phyloP scores from a whole-genome alignment of 2,888 invertebrate genomes.

The Gnatocerus cornutus region DNA sequence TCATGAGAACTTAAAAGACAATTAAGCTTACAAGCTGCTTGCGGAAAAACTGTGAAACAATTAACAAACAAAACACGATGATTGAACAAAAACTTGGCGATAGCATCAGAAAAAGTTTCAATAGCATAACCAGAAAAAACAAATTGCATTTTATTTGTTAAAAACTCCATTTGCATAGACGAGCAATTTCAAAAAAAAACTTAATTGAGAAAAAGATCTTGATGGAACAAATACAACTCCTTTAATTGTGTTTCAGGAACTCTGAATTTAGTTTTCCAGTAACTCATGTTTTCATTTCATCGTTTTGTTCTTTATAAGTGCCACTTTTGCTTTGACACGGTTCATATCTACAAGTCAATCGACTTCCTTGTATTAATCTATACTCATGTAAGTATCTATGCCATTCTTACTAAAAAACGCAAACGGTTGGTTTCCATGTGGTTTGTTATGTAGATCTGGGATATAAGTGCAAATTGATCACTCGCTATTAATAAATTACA shows the following conservation, averaged over 20 bases:
- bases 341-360: slow-evolving; percentile 22
- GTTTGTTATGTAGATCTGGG: slow-evolving; percentile 53
- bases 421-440: slow-evolving; percentile 51
- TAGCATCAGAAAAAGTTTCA: no score
- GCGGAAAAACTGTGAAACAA: slow-evolving; percentile 39
- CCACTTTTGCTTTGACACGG: slow-evolving; percentile 45
- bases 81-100: not conserved
- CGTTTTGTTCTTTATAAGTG: not conserved
- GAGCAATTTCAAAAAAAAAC: no score
- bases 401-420: slow-evolving; percentile 49
- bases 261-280: no score
- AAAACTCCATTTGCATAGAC: slow-evolving; percentile 23
- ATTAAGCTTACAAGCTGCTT: slow-evolving; percentile 26
- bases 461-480: slow-evolving; percentile 14
- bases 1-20: not conserved
- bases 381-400: slow-evolving; percentile 45
- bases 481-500: slow-evolving; percentile 9
- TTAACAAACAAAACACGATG: slow-evolving; percentile 22
- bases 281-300: no score
- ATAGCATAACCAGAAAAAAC: no score
- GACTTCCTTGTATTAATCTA: slow-evolving; percentile 44
- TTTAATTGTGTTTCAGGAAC: slow-evolving; percentile 10
- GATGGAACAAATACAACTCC: slow-evolving; percentile 20
- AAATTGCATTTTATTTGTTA: not conserved
- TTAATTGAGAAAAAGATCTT: slow-evolving; percentile 36